Percentiles rank a stretch among this genome's conserved stretches.
Conservation (phyloP, 2,888 invertebrate species). For the Mythimna lalbum region DNA sequence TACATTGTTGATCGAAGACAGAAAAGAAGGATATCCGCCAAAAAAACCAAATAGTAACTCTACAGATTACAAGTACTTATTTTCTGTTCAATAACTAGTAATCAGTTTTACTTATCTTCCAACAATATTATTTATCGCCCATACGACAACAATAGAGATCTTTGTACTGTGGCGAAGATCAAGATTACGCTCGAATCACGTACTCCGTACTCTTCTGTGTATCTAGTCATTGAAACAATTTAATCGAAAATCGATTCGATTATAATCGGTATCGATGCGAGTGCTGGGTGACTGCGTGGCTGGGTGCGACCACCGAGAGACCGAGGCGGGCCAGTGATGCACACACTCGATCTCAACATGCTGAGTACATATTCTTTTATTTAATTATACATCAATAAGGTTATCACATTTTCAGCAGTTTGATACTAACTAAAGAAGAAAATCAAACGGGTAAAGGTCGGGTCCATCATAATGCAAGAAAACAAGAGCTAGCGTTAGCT, state of each 20-base stretch:
- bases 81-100: not conserved
- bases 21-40: no score
- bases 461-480: no score
- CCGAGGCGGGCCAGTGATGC: not conserved
- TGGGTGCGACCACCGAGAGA: not conserved
- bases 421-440: not conserved
- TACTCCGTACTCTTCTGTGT: conserved; percentile 5
- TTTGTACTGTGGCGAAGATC: conserved; percentile 41
- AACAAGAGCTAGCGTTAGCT: not conserved
- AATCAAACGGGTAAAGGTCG: not conserved
- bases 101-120: conserved; percentile 10
- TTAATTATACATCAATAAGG: conserved; percentile 5
- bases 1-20: no score
- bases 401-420: not conserved
- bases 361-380: conserved; percentile 6
- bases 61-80: not conserved
- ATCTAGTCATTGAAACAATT: conserved; percentile 28
- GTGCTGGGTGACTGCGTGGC: not conserved
- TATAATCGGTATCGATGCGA: conserved; percentile 4
- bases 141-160: conserved; percentile 37
- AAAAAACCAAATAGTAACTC: not conserved
- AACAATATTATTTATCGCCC: conserved; percentile 20
- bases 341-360: not conserved
- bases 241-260: conserved; percentile 46
- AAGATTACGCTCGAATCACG: conserved; percentile 37